phyloP scores from a whole-genome alignment of 92 coral and sea anemone species.

The Virgularia gustaviana region DNA sequence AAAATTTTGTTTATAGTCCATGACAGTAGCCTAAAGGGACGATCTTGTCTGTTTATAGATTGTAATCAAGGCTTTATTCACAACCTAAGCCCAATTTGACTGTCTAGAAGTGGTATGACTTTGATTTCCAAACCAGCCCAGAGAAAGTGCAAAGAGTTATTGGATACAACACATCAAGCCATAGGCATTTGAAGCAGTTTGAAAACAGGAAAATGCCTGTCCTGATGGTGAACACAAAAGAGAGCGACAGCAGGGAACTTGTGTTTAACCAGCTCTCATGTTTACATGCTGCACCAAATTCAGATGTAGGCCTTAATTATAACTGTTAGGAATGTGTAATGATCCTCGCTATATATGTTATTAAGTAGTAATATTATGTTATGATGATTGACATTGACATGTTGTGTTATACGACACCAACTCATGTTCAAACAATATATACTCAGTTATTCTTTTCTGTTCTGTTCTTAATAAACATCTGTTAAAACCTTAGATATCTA shows the following conservation, averaged over 20 bases:
- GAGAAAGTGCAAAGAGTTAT: conserved; percentile 53
- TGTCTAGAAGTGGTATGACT: conserved; percentile 51
- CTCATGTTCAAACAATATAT: too few species aligned
- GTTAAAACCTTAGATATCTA: too few species aligned
- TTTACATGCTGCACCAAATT: conserved; percentile 43
- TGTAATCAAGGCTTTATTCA: conserved; percentile 44
- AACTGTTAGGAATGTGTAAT: too few species aligned
- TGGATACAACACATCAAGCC: conserved; percentile 54
- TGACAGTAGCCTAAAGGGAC: too few species aligned
- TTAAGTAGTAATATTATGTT: too few species aligned
- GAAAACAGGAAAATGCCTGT: conserved; percentile 57
- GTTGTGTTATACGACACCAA: too few species aligned
- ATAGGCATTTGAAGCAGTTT: conserved; percentile 42
- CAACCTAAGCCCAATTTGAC: conserved; percentile 17
- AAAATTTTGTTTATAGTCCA: too few species aligned
- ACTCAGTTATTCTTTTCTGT: too few species aligned
- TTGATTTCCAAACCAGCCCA: conserved; percentile 54
- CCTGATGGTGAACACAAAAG: conserved; percentile 45
- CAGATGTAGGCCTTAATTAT: conserved; percentile 44
- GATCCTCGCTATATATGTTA: too few species aligned
- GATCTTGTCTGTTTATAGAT: too few species aligned
- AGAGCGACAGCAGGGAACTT: conserved; percentile 7
- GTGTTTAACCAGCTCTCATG: conserved; percentile 57
- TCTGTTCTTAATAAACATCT: too few species aligned
- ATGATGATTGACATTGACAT: too few species aligned